phyloP scores from a whole-genome alignment of 30 jellyfish, hydroid and myxozoan genomes.

The Chrysaora quinquecirrha region DNA sequence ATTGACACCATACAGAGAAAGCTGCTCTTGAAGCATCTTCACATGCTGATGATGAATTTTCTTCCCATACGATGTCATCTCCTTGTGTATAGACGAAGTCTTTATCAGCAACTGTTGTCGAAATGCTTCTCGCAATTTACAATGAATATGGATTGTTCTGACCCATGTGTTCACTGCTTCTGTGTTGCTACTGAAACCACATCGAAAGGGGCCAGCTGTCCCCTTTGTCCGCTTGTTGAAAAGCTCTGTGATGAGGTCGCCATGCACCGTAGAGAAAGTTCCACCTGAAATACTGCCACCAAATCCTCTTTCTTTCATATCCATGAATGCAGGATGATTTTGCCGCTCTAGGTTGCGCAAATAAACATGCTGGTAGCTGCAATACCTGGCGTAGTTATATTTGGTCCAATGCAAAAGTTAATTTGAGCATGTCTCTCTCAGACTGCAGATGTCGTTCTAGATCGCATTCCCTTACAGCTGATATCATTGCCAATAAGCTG shows the following conservation, averaged over 20 bases:
- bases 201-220: slow-evolving; percentile 63
- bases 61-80: slow-evolving; percentile 25
- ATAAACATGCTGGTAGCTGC: slow-evolving; percentile 24
- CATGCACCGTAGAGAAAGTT: slow-evolving; percentile 40
- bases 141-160: slow-evolving; percentile 46
- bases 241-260: slow-evolving; percentile 66
- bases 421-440: slow-evolving; percentile 23
- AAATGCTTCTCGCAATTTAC: slow-evolving; percentile 27
- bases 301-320: slow-evolving; percentile 33
- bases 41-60: slow-evolving; percentile 15
- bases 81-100: slow-evolving; percentile 41
- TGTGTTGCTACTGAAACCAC: slow-evolving; percentile 41
- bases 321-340: slow-evolving; percentile 55
- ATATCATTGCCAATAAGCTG: slow-evolving; percentile 32
- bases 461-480: slow-evolving; percentile 45
- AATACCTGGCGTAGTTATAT: slow-evolving; percentile 47
- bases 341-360: neutral
- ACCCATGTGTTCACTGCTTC: slow-evolving; percentile 60
- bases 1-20: slow-evolving; percentile 24
- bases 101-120: slow-evolving; percentile 13
- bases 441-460: slow-evolving; percentile 45
- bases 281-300: slow-evolving; percentile 50
- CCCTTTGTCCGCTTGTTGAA: slow-evolving; percentile 61
- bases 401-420: slow-evolving; percentile 50
- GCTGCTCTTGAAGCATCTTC: slow-evolving; percentile 3